These are phyloP conservation scores for Acutogordius australiensis DNA, from an alignment of 2,888 invertebrate species.

Conservation along the genomic window DNA sequence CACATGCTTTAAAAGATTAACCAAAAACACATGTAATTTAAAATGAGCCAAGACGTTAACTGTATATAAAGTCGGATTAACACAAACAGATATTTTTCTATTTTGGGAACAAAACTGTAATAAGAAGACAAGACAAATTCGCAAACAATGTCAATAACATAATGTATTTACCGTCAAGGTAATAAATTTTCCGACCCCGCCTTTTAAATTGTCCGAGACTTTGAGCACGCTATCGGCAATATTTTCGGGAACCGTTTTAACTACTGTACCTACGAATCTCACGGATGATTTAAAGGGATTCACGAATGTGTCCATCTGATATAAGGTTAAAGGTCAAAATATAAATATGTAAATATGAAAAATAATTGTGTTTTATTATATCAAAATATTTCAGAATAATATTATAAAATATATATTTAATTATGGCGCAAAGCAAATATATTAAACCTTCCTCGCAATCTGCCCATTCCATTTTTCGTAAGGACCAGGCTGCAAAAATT, in stretches of 20 bases:
- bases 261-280: slow-evolving; percentile 39
- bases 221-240: slow-evolving; percentile 52
- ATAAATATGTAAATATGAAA: background rate
- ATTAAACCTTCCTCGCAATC: slow-evolving; percentile 23
- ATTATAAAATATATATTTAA: background rate
- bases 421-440: too few species aligned
- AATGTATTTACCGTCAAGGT: background rate
- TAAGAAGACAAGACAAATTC: too few species aligned
- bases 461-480: slow-evolving; percentile 34
- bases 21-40: too few species aligned
- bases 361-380: background rate
- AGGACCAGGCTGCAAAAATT: slow-evolving; percentile 39
- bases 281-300: slow-evolving; percentile 53
- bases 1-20: too few species aligned
- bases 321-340: background rate
- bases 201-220: slow-evolving; percentile 31
- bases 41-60: too few species aligned
- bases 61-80: too few species aligned
- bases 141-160: too few species aligned
- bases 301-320: slow-evolving; percentile 32
- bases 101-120: too few species aligned
- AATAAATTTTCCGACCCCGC: slow-evolving; percentile 46
- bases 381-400: background rate
- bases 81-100: too few species aligned
- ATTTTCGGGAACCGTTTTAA: slow-evolving; percentile 60